phyloP scores from a whole-genome alignment of 2,888 invertebrate genomes.

The Diaphora mendica region DNA sequence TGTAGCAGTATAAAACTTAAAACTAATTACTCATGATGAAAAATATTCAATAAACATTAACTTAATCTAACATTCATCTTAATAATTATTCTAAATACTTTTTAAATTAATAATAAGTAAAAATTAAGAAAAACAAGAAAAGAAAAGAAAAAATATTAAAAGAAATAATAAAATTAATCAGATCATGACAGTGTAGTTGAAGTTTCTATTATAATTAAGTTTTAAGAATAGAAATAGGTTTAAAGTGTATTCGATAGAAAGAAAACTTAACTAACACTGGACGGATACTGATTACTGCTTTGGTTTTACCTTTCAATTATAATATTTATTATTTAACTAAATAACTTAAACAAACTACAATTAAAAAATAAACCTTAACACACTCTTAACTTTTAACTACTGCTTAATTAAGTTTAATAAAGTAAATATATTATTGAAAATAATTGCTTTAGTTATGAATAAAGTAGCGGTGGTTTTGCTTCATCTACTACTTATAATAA shows the following conservation, averaged over 20 bases:
- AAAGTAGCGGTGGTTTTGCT: constrained; percentile 62
- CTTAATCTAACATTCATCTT: constrained; percentile 40
- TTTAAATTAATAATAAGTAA: not conserved
- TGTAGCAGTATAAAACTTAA: constrained; percentile 26
- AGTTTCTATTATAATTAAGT: constrained; percentile 24
- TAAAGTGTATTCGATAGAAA: constrained; percentile 44
- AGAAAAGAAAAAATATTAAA: not conserved
- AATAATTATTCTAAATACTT: not conserved
- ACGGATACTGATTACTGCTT: constrained; percentile 87
- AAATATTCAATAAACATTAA: constrained; percentile 38
- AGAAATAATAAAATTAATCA: constrained; percentile 53
- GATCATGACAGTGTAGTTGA: constrained; percentile 57
- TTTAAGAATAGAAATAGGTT: constrained; percentile 37
- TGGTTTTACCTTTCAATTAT: constrained; percentile 73
- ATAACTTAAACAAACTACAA: constrained; percentile 43
- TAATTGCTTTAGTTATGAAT: constrained; percentile 17
- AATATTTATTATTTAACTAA: constrained; percentile 37
- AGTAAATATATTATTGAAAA: constrained; percentile 15
- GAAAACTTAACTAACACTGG: constrained; percentile 82
- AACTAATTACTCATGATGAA: constrained; percentile 46
- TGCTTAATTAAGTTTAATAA: not conserved
- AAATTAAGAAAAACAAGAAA: constrained; percentile 8
- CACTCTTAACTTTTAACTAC: constrained; percentile 1
- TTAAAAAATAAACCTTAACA: constrained; percentile 1
- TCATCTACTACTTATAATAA: constrained; percentile 52